Evolutionary conservation across 1,140 invertebrate genomes (phyloP).

Genomic region (Meloidogyne hapla): DNA sequence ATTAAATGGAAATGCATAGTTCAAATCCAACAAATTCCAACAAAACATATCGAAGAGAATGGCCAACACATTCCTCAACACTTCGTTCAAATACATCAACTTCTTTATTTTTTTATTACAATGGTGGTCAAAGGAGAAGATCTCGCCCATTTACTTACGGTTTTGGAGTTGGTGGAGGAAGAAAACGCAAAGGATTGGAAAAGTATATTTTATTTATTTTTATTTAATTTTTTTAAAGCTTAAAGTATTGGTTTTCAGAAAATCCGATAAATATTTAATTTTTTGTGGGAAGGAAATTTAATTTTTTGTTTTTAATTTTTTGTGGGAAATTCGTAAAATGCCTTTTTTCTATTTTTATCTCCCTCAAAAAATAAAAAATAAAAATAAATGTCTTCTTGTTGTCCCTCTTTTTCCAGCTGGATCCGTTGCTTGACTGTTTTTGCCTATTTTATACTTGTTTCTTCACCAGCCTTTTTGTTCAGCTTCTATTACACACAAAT

Average conservation of each 20-base stretch:
- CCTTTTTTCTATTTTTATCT: neutral
- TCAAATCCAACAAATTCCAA: neutral
- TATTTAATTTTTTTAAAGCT: neutral
- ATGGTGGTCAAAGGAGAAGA: constrained; percentile 18
- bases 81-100: constrained; percentile 25
- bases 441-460: constrained; percentile 34
- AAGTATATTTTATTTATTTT: constrained; percentile 11
- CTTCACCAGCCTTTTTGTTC: constrained; percentile 26
- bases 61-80: constrained; percentile 4
- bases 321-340: neutral
- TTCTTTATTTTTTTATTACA: constrained; percentile 21
- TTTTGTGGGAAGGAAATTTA: neutral
- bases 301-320: too few relatives aligned
- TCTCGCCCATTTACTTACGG: constrained; percentile 29
- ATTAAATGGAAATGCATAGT: neutral
- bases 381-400: neutral
- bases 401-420: constrained; percentile 26
- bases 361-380: neutral
- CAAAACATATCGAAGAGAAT: neutral
- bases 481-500: constrained; percentile 31
- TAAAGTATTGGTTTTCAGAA: neutral
- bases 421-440: constrained; percentile 30
- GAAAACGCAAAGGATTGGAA: constrained; percentile 23
- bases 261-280: neutral
- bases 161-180: constrained; percentile 24